These are phyloP conservation scores for Alsophila aescularia DNA, from an alignment of 2,888 invertebrate species.

Conservation along the genomic window DNA sequence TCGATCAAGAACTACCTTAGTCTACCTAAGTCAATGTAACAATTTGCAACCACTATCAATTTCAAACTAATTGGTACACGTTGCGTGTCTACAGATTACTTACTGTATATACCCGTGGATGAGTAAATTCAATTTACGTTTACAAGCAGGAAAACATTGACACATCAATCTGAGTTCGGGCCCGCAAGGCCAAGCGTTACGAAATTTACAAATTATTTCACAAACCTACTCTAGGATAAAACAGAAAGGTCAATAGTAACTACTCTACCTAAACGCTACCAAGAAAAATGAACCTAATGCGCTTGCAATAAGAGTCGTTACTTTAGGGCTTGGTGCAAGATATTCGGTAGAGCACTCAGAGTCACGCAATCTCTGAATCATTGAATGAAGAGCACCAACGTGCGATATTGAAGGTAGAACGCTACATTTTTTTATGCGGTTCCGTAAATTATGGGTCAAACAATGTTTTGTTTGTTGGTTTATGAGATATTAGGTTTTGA, in stretches of 20 bases:
- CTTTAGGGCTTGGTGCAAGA: background rate
- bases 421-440: conserved; percentile 6
- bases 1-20: background rate
- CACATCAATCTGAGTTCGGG: conserved; percentile 4
- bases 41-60: conserved; percentile 1
- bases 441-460: conserved; percentile 1
- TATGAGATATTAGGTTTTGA: too few relatives aligned
- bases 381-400: conserved; percentile 23
- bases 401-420: conserved; percentile 5
- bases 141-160: conserved; percentile 8
- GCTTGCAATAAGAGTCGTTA: background rate
- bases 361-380: conserved; percentile 23
- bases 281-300: conserved; percentile 1
- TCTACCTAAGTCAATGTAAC: background rate
- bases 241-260: conserved; percentile 21
- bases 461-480: background rate
- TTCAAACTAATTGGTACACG: background rate
- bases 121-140: conserved; percentile 8
- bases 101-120: background rate
- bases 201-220: conserved; percentile 19
- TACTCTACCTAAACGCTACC: background rate
- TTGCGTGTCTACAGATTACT: conserved; percentile 5
- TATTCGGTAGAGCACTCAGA: conserved; percentile 2
- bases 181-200: conserved; percentile 13
- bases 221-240: conserved; percentile 14